Evolutionary conservation across 1,140 invertebrate genomes (phyloP), one percentile per base, ranked within the genome.

Genomic region (Oreohelix idahoensis): DNA sequence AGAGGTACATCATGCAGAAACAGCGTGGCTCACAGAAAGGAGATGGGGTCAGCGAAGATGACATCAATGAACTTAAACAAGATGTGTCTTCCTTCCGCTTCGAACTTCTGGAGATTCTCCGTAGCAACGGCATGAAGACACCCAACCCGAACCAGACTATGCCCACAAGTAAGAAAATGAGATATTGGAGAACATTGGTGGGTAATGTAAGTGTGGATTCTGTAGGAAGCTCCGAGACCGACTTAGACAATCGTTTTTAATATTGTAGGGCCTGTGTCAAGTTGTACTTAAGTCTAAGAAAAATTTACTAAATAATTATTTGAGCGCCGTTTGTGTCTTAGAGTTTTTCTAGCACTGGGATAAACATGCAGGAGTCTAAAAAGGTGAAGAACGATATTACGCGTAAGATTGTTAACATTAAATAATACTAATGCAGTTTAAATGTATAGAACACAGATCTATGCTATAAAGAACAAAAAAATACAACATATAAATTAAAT

Each of bases 1-100:
- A 97, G 71, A 85, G 92, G n/a, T 99, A 99, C 93, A 97, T 99
- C 80, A 99, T 98, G 39, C 96, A 97, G 70, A 97, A 98, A 92
- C 97, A 99, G 92, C 93, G 97, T 53, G 97, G 97, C 91, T 84
- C 84, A n/a, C 82, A 87, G 70, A 77, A 79, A 29, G 96, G 97
- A 0, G 97, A 98, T 89, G 96, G 96, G 89, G 96, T 98, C 92
- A 97, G 97, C 80, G 98, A 99, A 93, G 98, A 99, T 90, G 98
- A 99, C 93, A 96, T 99, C 42, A 99, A 99, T 93, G 98, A 99
- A 94, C 98, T 99, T 84, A 99, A 99, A 93, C 98, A 99, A 93
- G 98, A 99, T 91, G 98, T 99, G 81, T 92, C 90, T 13, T 90
- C 91, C 77, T 92, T 93, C 85, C 86, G 93, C 76, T 93, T 90